Evolutionary conservation across 2,888 invertebrate species (phyloP), one percentile per base, ranked within the genome.

Genomic region (Phania funesta): DNA sequence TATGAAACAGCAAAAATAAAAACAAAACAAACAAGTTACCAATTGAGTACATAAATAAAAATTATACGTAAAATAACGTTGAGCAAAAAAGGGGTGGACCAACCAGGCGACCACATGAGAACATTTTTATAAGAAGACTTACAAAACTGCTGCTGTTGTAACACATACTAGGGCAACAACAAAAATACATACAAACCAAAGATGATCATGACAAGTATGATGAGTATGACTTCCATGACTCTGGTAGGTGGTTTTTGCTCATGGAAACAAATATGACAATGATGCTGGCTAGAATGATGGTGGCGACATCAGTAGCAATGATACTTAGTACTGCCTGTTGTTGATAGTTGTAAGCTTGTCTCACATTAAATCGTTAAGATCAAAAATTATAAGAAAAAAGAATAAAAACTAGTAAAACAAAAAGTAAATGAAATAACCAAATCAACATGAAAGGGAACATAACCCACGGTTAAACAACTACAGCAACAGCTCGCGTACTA

Each of bases 11-110:
- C 26, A 67, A 67, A 64, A 16, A 26, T 32, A 50, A 52, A 71
- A 64, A 9, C 20, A 26, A 46, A 75, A 50, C 22, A 68, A 74
- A 62, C 67, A 67, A 62, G 74, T 62, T 62, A 44, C 64, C 52
- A 67, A 52, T 32, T n/a, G 20, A 75, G 41, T 41, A 73, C 46
- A 67, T 62, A 74, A 67, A 64, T 62, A 80, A 48, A 62, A 60
- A 68, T 44, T 62, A 46, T 26, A 73, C 24, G 22, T 44, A 2
- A 9, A 62, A 29, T 46, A 62, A 38, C 9, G 20, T 44, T 26
- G n/a, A 18, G 65, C 64, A 79, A 71, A 79, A 80, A 80, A 75
- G 80, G 80, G 80, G 80, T 65, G 80, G 80, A 52, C 75, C 80
- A 29, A 58, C n/a, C 62, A 26, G 48, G 32, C 52, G 56, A 62